phyloP scores from a whole-genome alignment of 2,113 vertebrate genomes.

The Vulpes lagopus region DNA sequence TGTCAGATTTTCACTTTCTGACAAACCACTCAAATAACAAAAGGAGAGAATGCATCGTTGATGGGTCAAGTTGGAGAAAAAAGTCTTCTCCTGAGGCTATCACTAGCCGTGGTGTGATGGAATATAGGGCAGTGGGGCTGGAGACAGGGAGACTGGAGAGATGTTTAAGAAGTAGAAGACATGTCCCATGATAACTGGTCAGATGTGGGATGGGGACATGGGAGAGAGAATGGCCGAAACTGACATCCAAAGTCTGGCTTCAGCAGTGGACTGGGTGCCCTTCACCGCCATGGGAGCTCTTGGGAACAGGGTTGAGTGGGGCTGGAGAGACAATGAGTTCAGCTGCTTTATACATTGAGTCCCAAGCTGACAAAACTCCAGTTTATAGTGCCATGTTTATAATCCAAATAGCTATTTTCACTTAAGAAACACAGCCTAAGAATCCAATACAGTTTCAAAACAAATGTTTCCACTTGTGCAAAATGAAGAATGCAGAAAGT shows the following conservation, averaged over 20 bases:
- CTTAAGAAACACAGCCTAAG: background rate
- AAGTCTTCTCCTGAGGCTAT: background rate
- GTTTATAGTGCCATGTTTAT: background rate
- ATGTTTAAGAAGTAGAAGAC: background rate
- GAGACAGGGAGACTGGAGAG: background rate
- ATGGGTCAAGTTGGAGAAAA: background rate
- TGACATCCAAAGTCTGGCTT: background rate
- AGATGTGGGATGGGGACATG: background rate
- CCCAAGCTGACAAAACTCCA: constrained; percentile 16
- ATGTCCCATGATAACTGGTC: background rate
- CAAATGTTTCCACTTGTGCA: constrained; percentile 37
- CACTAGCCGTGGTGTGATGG: background rate
- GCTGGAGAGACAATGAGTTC: background rate
- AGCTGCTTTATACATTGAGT: background rate
- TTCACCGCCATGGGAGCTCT: background rate
- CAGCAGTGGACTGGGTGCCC: background rate
- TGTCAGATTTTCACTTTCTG: constrained; percentile 15
- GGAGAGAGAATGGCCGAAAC: background rate
- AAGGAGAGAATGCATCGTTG: background rate
- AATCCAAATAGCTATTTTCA: constrained; percentile 20
- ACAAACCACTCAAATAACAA: background rate
- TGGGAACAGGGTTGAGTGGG: background rate
- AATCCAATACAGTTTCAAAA: constrained; percentile 44
- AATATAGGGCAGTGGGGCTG: background rate
- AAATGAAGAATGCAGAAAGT: constrained; percentile 20